phyloP scores from a whole-genome alignment of 2,113 vertebrate genomes.

The Morone saxatilis region DNA sequence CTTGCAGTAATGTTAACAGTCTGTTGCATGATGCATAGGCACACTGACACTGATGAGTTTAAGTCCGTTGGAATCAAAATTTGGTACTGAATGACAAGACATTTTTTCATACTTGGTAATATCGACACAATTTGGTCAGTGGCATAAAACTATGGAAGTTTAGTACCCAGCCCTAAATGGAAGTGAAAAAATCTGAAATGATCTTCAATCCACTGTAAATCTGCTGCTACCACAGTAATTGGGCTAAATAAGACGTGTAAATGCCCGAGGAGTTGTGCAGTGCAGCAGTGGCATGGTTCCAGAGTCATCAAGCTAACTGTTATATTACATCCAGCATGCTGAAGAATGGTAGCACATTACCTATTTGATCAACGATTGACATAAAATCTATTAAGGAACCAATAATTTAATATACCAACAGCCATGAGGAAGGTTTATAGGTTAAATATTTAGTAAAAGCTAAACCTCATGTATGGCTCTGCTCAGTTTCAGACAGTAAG shows the following conservation, averaged over 20 bases:
- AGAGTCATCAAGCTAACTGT: conserved; percentile 51
- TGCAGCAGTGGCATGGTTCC: conserved; percentile 36
- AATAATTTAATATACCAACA: conserved; percentile 8
- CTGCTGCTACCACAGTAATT: not conserved
- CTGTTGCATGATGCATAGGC: too few relatives aligned
- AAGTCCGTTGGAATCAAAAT: too few relatives aligned
- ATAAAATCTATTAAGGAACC: not conserved
- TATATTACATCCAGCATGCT: conserved; percentile 24
- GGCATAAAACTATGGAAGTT: too few relatives aligned
- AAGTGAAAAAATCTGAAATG: not conserved
- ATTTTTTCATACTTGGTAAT: too few relatives aligned
- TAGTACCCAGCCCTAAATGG: too few relatives aligned
- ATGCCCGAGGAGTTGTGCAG: conserved; percentile 22
- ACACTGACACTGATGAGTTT: too few relatives aligned
- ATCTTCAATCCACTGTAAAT: not conserved
- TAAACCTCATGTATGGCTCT: not conserved
- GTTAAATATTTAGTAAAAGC: conserved; percentile 39
- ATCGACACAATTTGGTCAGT: too few relatives aligned
- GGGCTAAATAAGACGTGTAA: conserved; percentile 49
- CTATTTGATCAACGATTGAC: conserved; percentile 9
- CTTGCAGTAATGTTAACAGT: too few relatives aligned
- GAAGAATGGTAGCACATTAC: conserved; percentile 22
- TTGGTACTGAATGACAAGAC: too few relatives aligned
- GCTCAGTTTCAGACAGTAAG: conserved; percentile 40
- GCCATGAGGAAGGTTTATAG: conserved; percentile 7